These are phyloP conservation scores for Leiothrix lutea DNA, from an alignment of 2,113 vertebrate genomes.

Conservation along the genomic window DNA sequence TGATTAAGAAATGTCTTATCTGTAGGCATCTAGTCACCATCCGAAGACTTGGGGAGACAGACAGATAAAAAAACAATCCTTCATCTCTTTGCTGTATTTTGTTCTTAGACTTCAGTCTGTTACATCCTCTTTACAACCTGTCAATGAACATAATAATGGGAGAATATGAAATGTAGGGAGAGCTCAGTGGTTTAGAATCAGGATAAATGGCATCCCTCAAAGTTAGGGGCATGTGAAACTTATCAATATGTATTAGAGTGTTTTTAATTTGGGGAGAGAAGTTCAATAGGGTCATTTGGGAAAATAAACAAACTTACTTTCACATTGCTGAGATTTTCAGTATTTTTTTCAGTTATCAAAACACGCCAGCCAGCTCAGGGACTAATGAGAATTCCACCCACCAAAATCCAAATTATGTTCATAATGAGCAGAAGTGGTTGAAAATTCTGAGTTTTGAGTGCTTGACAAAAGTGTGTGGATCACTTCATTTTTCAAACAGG, in stretches of 20 bases:
- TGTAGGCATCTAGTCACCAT: conserved; percentile 64
- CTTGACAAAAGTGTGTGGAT: neutral
- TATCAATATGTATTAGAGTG: neutral
- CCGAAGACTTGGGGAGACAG: conserved; percentile 33
- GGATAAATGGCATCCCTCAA: neutral
- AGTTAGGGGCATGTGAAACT: neutral
- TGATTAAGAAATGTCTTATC: conserved; percentile 56
- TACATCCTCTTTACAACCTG: neutral
- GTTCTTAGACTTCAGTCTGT: neutral
- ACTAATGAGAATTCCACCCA: conserved; percentile 41
- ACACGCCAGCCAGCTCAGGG: neutral
- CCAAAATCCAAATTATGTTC: neutral
- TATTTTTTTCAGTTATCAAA: conserved; percentile 3
- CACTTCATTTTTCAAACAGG: neutral
- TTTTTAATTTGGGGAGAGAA: neutral
- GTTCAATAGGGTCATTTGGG: neutral
- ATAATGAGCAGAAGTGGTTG: neutral
- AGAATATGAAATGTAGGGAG: neutral
- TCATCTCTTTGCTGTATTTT: neutral
- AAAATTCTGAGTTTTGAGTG: neutral
- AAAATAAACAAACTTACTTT: conserved; percentile 7
- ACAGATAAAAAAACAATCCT: neutral
- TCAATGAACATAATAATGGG: neutral
- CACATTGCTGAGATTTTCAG: neutral
- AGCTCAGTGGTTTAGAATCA: neutral